Evolutionary conservation across 2,113 vertebrate species (phyloP).

Genomic region (Eulemur macaco): DNA sequence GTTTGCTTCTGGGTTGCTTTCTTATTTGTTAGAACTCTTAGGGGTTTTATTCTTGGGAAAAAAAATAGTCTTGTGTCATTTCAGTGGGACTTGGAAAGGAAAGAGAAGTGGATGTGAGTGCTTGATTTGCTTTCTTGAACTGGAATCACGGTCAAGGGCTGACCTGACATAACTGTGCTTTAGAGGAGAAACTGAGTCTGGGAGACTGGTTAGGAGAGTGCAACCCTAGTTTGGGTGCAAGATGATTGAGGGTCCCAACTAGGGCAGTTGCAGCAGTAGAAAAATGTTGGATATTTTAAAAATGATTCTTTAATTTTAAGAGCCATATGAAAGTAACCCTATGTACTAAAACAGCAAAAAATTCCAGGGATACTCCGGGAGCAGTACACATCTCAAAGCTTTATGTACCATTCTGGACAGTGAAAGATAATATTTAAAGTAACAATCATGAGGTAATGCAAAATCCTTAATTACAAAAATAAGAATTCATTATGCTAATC

Average conservation of each 20-base stretch:
- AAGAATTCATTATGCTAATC: slow-evolving; percentile 24
- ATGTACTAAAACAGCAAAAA: neutral
- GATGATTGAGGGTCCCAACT: neutral
- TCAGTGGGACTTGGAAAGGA: neutral
- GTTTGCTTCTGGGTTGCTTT: neutral
- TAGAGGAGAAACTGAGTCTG: neutral
- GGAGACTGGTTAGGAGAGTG: neutral
- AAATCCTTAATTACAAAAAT: slow-evolving; percentile 30
- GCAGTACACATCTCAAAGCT: neutral
- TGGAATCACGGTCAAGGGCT: neutral
- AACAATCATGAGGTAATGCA: neutral
- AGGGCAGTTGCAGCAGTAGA: neutral
- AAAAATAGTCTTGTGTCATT: neutral
- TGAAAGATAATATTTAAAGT: neutral
- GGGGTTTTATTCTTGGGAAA: neutral
- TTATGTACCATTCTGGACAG: neutral
- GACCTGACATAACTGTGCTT: neutral
- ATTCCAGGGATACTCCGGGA: neutral
- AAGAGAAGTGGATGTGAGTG: neutral
- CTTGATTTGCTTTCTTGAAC: neutral
- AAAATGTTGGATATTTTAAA: neutral
- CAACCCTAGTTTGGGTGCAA: neutral
- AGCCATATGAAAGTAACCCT: neutral
- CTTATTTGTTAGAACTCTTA: neutral
- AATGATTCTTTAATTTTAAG: slow-evolving; percentile 19